A percentile compares a stretch with the other conserved stretches of the same genome.
These are phyloP conservation scores for Istiophorus platypterus DNA, from an alignment of 2,113 vertebrate genomes.

Conservation along the genomic window DNA sequence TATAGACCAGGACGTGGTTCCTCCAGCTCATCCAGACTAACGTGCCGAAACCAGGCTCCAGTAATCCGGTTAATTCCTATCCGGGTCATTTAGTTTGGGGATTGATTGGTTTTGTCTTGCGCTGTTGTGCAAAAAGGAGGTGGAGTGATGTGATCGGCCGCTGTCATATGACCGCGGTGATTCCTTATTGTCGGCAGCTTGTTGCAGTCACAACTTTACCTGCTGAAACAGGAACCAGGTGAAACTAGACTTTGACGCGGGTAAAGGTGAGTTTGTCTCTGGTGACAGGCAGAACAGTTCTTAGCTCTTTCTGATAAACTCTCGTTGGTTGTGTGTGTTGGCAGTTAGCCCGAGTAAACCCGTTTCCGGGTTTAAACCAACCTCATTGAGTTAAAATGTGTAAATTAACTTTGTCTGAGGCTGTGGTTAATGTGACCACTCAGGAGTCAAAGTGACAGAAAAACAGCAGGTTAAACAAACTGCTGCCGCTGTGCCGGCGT, in stretches of 20 bases:
- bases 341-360: neutral
- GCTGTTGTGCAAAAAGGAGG: too few relatives aligned
- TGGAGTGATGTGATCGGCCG: constrained; percentile 28
- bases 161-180: constrained; percentile 40
- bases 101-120: too few relatives aligned
- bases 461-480: neutral
- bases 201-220: neutral
- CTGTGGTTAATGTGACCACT: too few relatives aligned
- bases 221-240: neutral
- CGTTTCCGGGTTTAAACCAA: neutral
- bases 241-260: neutral
- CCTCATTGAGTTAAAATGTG: neutral
- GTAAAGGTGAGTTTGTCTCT: constrained; percentile 10
- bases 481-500: neutral
- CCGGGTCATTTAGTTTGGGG: too few relatives aligned
- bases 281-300: neutral
- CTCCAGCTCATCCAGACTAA: too few relatives aligned
- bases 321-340: neutral
- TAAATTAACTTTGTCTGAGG: neutral
- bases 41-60: too few relatives aligned
- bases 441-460: too few relatives aligned
- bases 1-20: too few relatives aligned
- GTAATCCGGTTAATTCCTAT: too few relatives aligned
- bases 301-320: neutral
- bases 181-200: neutral